Percentiles rank a stretch among this genome's conserved stretches.
phyloP scores from a whole-genome alignment of 2,113 vertebrate species.

The Poeciliopsis prolifica region DNA sequence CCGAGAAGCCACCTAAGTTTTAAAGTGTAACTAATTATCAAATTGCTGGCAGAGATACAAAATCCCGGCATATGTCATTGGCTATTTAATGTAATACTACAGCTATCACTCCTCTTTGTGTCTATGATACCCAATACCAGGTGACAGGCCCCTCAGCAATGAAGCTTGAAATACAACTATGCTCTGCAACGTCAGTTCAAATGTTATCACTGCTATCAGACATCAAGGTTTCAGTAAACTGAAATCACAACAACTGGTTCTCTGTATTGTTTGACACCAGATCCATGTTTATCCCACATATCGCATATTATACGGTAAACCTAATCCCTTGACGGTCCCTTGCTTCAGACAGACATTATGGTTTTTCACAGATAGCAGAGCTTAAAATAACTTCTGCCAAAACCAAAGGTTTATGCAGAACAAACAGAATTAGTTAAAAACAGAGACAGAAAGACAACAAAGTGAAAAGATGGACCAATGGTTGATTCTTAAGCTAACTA shows the following conservation, averaged over 20 bases:
- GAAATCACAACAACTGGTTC: slow-evolving; percentile 48
- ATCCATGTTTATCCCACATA: slow-evolving; percentile 33
- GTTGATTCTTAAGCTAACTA: background rate
- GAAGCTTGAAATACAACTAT: slow-evolving; percentile 30
- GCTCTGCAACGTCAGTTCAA: slow-evolving; percentile 39
- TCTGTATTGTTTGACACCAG: slow-evolving; percentile 61
- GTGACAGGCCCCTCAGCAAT: slow-evolving; percentile 46
- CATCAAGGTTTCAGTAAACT: slow-evolving; percentile 47
- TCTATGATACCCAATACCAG: slow-evolving; percentile 59
- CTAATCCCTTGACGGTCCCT: slow-evolving; percentile 29
- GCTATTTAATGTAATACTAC: slow-evolving; percentile 42
- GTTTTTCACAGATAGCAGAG: slow-evolving; percentile 51
- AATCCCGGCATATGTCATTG: slow-evolving; percentile 36
- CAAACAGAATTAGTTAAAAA: background rate
- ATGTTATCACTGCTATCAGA: slow-evolving; percentile 55
- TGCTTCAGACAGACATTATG: slow-evolving; percentile 53
- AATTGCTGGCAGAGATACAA: slow-evolving; percentile 36
- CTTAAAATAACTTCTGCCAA: slow-evolving; percentile 45
- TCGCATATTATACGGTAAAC: slow-evolving; percentile 46
- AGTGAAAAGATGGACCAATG: background rate
- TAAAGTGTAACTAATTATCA: slow-evolving; percentile 48
- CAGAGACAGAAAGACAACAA: background rate
- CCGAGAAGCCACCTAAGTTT: slow-evolving; percentile 39
- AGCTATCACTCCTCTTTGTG: slow-evolving; percentile 49
- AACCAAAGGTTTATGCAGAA: slow-evolving; percentile 10